These are phyloP conservation scores for Bufo gargarizans DNA, from an alignment of 2,113 vertebrate species.

Conservation along the genomic window DNA sequence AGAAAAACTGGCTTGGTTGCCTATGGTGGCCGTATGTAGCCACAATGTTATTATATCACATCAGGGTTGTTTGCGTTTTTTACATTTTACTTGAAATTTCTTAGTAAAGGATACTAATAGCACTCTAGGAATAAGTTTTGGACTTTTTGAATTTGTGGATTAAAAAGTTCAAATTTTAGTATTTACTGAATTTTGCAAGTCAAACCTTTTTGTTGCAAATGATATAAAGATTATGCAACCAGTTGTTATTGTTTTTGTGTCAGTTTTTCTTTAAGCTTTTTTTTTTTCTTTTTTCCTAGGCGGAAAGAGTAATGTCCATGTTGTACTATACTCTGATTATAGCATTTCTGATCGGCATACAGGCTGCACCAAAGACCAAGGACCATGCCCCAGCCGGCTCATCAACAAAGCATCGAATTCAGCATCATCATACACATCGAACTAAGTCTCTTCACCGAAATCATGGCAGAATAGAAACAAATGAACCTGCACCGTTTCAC, in stretches of 20 bases:
- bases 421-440: conserved; percentile 65
- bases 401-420: conserved; percentile 66
- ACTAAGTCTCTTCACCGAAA: conserved; percentile 67
- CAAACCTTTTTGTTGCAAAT: neutral
- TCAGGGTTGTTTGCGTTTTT: too few relatives aligned
- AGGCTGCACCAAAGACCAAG: conserved; percentile 88
- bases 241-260: neutral
- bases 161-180: too few relatives aligned
- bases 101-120: too few relatives aligned
- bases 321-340: conserved; percentile 95
- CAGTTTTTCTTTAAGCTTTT: conserved; percentile 17
- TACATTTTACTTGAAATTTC: too few relatives aligned
- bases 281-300: conserved; percentile 67
- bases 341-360: conserved; percentile 92
- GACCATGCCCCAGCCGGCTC: conserved; percentile 79
- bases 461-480: conserved; percentile 62
- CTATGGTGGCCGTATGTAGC: too few relatives aligned
- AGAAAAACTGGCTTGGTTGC: too few relatives aligned
- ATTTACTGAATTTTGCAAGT: too few relatives aligned
- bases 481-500: conserved; percentile 63
- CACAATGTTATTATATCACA: too few relatives aligned
- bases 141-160: too few relatives aligned
- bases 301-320: conserved; percentile 89
- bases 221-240: neutral
- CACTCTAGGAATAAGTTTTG: too few relatives aligned